These are phyloP conservation scores for Venusia cambrica DNA, from an alignment of 2,888 invertebrate genomes.

Conservation along the genomic window DNA sequence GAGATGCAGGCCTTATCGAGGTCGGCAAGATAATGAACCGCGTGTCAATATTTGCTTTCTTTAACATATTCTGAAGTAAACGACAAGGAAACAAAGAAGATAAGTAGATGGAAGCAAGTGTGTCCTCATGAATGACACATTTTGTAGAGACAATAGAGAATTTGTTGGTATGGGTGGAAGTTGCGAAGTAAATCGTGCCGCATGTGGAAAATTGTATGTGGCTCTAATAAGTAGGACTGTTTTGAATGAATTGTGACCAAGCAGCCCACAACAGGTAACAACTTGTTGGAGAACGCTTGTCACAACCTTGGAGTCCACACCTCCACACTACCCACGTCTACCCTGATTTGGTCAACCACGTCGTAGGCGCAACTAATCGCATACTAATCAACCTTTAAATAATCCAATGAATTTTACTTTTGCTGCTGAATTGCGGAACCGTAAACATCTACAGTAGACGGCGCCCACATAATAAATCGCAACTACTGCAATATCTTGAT, in stretches of 20 bases:
- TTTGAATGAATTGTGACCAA: constrained; percentile 68
- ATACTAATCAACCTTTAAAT: constrained; percentile 73
- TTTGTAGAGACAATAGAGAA: constrained; percentile 19
- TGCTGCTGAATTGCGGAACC: constrained; percentile 66
- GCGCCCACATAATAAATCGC: constrained; percentile 60
- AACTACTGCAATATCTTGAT: constrained; percentile 38
- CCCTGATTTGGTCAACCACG: constrained; percentile 77
- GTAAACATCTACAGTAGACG: constrained; percentile 53
- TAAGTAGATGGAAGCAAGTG: constrained; percentile 41
- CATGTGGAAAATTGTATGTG: constrained; percentile 7
- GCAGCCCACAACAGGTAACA: constrained; percentile 66
- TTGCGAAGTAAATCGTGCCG: constrained; percentile 8
- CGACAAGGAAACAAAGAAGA: constrained; percentile 38
- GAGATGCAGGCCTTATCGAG: constrained; percentile 69
- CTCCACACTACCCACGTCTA: constrained; percentile 76
- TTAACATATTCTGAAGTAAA: constrained; percentile 41
- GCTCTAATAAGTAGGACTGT: constrained; percentile 35
- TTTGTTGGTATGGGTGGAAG: constrained; percentile 5
- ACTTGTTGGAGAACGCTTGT: constrained; percentile 69
- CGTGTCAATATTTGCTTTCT: constrained; percentile 65
- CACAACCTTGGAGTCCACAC: constrained; percentile 76
- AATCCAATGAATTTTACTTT: constrained; percentile 65
- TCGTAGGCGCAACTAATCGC: constrained; percentile 74
- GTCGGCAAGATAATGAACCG: constrained; percentile 65
- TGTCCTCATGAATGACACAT: constrained; percentile 29